Evolutionary conservation across 2,797 vertebrate genomes (phyloP), one percentile per base, ranked within the genome.

Genomic region (Lepilemur ruficaudatus): DNA sequence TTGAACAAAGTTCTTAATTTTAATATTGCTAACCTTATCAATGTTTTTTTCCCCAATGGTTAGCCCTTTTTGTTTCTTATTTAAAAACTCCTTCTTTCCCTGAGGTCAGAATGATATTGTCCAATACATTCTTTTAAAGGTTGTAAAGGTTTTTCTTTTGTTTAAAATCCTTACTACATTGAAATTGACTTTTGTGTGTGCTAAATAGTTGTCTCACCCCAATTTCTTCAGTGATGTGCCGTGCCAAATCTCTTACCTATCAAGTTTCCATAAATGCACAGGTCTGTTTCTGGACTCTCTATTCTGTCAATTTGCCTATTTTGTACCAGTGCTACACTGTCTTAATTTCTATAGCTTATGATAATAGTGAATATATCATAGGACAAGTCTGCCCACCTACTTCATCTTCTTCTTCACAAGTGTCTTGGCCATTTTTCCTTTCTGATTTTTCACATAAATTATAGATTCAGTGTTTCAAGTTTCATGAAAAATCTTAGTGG

Each of bases 1-100:
- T 95, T 48, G 18, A 95, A 75, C 15, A 80, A 80, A 55, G 17
- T 86, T 89, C 69, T 93, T 76, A 75, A 75, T 86, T 96, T 86
- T 92, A 92, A 70, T 85, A 65, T 75, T 78, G 7, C 17, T 55
- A 30, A 91, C 28, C 12, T 78, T 52, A 63, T 84, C 82, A 41
- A 17, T 84, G 32, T 88, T 95, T 93, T 94, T 9, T 81, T 72
- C 65, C 65, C 1, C 7, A 57, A 70, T 83, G 76, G 46, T 76
- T 84, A 80, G 20, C n/a, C 25, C 22, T 95, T 84, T 94, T 80
- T 76, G 25, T 65, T 91, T 80, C 52, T 59, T 90, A 8, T 84
- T 94, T 35, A 90, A 96, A 93, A 92, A 75, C 73, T 20, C 32
- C n/a, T 94, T 14, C n/a, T 94, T 14, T 79, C 35, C 61, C 48